These are phyloP conservation scores for Drosophila tani DNA, from an alignment of 1,140 invertebrate species.

Conservation along the genomic window DNA sequence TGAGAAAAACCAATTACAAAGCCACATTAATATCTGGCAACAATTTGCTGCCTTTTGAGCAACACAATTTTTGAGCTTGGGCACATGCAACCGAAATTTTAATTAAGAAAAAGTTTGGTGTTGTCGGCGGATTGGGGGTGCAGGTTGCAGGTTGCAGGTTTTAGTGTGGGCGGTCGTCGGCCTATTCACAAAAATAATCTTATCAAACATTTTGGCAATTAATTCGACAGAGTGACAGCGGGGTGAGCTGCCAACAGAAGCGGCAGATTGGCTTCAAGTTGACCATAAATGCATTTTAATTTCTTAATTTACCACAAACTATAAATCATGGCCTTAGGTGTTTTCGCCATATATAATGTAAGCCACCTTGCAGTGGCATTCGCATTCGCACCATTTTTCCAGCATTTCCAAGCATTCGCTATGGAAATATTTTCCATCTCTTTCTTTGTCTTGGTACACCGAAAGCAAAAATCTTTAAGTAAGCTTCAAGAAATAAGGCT, in stretches of 20 bases:
- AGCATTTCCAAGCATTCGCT: conserved; percentile 54
- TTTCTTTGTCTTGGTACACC: conserved; percentile 4
- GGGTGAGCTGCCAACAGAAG: conserved; percentile 28
- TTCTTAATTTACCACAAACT: conserved; percentile 80
- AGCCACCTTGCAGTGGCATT: conserved; percentile 61
- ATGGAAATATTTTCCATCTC: conserved; percentile 51
- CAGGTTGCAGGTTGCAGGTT: conserved; percentile 10
- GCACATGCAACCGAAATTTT: conserved; percentile 68
- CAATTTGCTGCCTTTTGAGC: conserved; percentile 63
- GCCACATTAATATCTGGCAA: conserved; percentile 80
- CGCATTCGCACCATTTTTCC: conserved; percentile 69
- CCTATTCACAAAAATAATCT: conserved; percentile 63
- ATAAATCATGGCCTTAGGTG: conserved; percentile 78
- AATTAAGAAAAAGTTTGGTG: conserved; percentile 61
- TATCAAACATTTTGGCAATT: conserved; percentile 80
- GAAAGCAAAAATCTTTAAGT: neutral
- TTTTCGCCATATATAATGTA: conserved; percentile 79
- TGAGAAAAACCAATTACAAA: conserved; percentile 80
- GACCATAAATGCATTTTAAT: conserved; percentile 81
- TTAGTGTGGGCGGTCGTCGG: conserved; percentile 21
- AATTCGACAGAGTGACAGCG: conserved; percentile 48
- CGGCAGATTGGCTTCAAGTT: conserved; percentile 19
- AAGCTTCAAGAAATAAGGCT: too few relatives aligned
- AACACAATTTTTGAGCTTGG: conserved; percentile 36
- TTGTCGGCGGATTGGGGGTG: conserved; percentile 12